phyloP scores from a whole-genome alignment of 2,888 invertebrate genomes.

The Dusona sp. region DNA sequence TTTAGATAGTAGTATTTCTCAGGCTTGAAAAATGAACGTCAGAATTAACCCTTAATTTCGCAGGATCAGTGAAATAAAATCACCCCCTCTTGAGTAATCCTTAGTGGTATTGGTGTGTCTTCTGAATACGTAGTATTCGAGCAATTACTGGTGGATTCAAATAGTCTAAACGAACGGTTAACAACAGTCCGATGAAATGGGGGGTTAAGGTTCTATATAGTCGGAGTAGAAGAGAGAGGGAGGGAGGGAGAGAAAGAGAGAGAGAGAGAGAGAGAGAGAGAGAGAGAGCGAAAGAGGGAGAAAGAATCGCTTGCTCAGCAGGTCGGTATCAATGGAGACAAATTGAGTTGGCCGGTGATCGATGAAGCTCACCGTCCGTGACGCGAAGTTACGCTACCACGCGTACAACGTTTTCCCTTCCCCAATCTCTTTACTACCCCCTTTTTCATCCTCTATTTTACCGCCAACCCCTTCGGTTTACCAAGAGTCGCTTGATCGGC shows the following conservation, averaged over 20 bases:
- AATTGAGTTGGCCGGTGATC: conserved; percentile 84
- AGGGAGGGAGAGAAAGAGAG: too few relatives aligned
- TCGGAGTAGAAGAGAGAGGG: not conserved
- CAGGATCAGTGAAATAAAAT: not conserved
- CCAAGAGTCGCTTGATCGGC: conserved; percentile 46
- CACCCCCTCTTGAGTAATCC: not conserved
- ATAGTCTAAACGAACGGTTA: conserved; percentile 38
- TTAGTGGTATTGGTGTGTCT: conserved; percentile 8
- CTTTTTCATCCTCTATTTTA: not conserved
- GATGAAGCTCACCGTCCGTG: conserved; percentile 83
- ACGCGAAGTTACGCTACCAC: conserved; percentile 81
- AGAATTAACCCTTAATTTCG: not conserved
- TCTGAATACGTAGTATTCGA: conserved; percentile 18
- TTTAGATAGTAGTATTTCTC: not conserved
- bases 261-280: conserved; percentile 20
- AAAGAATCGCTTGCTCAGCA: conserved; percentile 81
- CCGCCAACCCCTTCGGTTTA: conserved; percentile 29
- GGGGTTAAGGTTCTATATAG: not conserved
- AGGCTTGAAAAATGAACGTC: not conserved
- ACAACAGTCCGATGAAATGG: conserved; percentile 49
- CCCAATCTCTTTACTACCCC: conserved; percentile 65
- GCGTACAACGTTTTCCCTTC: conserved; percentile 78
- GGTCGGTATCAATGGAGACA: conserved; percentile 84
- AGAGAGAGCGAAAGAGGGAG: conserved; percentile 46
- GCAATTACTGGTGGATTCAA: conserved; percentile 50